Evolutionary conservation across 2,113 vertebrate genomes (phyloP).

Genomic region (Colius striatus): DNA sequence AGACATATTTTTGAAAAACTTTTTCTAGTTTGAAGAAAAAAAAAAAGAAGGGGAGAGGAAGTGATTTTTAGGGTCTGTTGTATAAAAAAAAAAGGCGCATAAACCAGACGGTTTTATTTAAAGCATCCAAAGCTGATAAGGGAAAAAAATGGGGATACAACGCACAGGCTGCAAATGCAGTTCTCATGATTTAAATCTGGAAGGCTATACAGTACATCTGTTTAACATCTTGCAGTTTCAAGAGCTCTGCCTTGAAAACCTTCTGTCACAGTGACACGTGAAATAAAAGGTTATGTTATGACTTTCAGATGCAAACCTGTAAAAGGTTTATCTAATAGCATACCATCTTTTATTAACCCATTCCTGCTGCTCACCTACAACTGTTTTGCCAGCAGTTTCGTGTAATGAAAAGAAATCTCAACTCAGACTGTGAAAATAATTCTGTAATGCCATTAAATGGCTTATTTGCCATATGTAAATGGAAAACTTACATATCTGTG

Average conservation of each 20-base stretch:
- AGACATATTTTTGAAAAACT: constrained; percentile 10
- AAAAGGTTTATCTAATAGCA: constrained; percentile 72
- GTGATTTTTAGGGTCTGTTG: constrained; percentile 20
- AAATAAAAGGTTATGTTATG: constrained; percentile 79
- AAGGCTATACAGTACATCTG: constrained; percentile 75
- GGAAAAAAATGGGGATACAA: constrained; percentile 45
- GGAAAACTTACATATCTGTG: not conserved
- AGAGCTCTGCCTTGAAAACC: constrained; percentile 76
- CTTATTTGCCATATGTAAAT: not conserved
- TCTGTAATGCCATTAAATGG: not conserved
- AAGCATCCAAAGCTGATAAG: constrained; percentile 69
- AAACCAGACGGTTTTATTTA: constrained; percentile 42
- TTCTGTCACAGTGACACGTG: constrained; percentile 74
- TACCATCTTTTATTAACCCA: constrained; percentile 68
- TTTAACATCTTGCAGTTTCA: constrained; percentile 79
- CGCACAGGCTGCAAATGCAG: constrained; percentile 67
- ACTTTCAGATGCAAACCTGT: constrained; percentile 80
- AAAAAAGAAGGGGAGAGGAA: not conserved
- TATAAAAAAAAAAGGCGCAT: not conserved
- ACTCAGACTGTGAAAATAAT: constrained; percentile 4
- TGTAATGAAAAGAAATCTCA: not conserved
- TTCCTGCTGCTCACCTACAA: constrained; percentile 55
- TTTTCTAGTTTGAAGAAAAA: not conserved
- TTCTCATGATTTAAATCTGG: constrained; percentile 74
- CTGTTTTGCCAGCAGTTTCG: not conserved